A percentile compares a stretch with the other conserved stretches of the same genome.
phyloP scores from a whole-genome alignment of 2,888 invertebrate species.

The Coelogynopora nodosa region DNA sequence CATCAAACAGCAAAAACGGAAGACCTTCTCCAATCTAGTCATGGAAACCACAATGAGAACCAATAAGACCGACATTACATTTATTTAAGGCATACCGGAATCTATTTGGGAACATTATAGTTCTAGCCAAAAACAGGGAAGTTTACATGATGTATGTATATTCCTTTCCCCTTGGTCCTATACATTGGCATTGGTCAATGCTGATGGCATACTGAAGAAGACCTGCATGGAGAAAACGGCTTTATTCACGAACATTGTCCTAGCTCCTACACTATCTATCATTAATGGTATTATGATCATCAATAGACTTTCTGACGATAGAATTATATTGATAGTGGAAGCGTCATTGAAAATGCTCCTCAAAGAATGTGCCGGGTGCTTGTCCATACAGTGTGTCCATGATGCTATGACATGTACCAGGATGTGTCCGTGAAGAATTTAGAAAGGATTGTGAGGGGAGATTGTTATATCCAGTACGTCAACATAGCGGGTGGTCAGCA shows the following conservation, averaged over 20 bases:
- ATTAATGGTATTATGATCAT: neutral
- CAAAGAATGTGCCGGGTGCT: conserved; percentile 11
- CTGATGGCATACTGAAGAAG: conserved; percentile 14
- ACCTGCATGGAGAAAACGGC: neutral
- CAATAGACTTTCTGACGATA: conserved; percentile 14
- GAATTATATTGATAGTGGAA: neutral
- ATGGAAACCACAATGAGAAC: neutral
- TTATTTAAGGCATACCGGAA: conserved; percentile 11
- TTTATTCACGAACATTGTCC: neutral
- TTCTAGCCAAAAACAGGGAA: conserved; percentile 1
- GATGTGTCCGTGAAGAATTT: neutral
- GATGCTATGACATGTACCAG: neutral
- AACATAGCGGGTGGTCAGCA: conserved; percentile 11
- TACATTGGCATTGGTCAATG: neutral
- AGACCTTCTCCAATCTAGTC: conserved; percentile 13
- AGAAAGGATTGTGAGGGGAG: neutral
- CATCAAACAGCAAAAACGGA: neutral
- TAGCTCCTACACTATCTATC: neutral
- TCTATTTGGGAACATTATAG: conserved; percentile 23
- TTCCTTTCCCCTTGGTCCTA: conserved; percentile 16
- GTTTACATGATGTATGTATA: neutral
- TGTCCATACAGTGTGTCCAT: conserved; percentile 1
- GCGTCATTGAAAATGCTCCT: conserved; percentile 22
- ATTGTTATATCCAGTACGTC: neutral
- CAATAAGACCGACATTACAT: neutral